Percentiles rank a stretch among this genome's conserved stretches.
Conservation (phyloP, 2,797 vertebrate genomes). For the Sylvia borin region DNA sequence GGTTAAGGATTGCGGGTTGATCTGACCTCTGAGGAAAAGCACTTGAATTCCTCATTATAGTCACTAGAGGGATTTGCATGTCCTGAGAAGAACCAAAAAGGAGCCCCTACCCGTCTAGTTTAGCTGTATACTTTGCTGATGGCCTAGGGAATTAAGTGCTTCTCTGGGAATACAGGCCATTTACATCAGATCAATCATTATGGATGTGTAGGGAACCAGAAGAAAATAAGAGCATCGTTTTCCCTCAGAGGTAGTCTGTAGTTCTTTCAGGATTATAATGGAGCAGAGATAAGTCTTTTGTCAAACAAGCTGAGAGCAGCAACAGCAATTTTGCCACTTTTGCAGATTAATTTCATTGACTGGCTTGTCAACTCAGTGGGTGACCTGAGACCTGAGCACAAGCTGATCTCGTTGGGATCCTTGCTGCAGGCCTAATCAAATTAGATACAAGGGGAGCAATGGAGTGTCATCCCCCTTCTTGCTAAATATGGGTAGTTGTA, state of each 20-base stretch:
- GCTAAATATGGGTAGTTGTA: not conserved
- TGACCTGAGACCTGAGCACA: not conserved
- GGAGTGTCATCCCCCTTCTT: not conserved
- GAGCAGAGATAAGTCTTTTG: not conserved
- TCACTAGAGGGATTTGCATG: not conserved
- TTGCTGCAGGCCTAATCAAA: not conserved
- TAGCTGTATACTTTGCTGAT: not conserved
- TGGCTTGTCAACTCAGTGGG: not conserved
- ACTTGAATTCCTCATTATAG: not conserved
- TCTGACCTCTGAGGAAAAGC: not conserved
- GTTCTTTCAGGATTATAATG: not conserved
- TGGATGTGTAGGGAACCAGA: not conserved
- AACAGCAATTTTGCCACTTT: not conserved
- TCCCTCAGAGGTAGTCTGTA: not conserved
- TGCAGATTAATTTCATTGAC: not conserved
- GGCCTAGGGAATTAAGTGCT: not conserved
- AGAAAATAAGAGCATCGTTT: not conserved
- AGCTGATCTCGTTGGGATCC: not conserved
- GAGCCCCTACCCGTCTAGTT: not conserved
- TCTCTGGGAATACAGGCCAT: not conserved
- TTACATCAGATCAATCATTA: not conserved
- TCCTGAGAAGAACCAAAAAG: not conserved
- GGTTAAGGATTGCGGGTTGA: not conserved
- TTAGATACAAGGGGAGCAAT: not conserved
- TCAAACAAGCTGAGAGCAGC: not conserved